Percentiles rank a stretch among this genome's conserved stretches.
phyloP scores from a whole-genome alignment of 2,888 invertebrate species.

The Aethes cnicana region DNA sequence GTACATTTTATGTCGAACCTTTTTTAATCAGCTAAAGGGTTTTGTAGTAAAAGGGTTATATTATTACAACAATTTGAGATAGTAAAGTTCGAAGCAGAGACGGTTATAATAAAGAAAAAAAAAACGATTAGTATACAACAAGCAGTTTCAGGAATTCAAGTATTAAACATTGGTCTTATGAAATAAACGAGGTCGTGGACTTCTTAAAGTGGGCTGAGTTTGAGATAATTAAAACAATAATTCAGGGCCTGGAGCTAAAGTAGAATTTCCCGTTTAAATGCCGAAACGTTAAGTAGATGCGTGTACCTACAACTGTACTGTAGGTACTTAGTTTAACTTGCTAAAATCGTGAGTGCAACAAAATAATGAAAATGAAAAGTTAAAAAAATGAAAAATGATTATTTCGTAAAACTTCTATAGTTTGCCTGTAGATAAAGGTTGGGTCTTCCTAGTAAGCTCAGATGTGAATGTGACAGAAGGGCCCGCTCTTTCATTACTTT shows the following conservation, averaged over 20 bases:
- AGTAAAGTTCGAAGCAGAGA: slow-evolving; percentile 28
- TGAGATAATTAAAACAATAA: slow-evolving; percentile 18
- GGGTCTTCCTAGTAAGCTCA: too few species aligned
- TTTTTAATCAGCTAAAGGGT: too few species aligned
- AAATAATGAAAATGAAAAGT: too few species aligned
- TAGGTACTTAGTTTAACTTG: too few species aligned
- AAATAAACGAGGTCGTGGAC: slow-evolving; percentile 9
- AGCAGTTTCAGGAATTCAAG: background rate
- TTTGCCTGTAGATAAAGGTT: too few species aligned
- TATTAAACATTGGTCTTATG: slow-evolving; percentile 5
- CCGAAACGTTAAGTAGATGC: slow-evolving; percentile 1
- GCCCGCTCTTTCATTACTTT: too few species aligned
- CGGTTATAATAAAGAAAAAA: background rate
- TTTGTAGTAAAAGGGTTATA: background rate
- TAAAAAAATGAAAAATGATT: too few species aligned
- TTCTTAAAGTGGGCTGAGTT: slow-evolving; percentile 4
- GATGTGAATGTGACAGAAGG: too few species aligned
- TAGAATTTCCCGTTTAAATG: background rate
- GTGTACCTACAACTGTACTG: too few species aligned
- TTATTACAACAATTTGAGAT: slow-evolving; percentile 10
- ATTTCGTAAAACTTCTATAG: too few species aligned
- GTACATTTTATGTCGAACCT: too few species aligned
- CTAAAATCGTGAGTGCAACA: too few species aligned
- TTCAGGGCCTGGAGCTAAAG: background rate
- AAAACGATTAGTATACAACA: background rate